Evolutionary conservation across 2,888 invertebrate species (phyloP), one percentile per base, ranked within the genome.

Genomic region (Orchesellides sinensis): DNA sequence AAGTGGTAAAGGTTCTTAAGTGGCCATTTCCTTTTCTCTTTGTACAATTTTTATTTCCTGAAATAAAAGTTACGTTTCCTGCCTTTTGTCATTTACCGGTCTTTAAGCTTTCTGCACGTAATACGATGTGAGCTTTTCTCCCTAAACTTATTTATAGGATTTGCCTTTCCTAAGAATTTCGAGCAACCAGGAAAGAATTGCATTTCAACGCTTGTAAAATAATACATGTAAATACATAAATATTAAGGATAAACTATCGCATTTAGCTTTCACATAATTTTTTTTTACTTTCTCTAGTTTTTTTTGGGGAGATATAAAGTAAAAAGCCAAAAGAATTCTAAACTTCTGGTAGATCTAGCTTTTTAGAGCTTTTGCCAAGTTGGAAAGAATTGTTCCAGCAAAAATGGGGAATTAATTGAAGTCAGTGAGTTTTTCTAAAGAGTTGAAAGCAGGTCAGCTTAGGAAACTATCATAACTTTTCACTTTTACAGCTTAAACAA

Each of bases 321-420:
- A n/a, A n/a, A n/a, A n/a, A n/a, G n/a, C n/a, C n/a, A n/a, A n/a
- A n/a, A n/a, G n/a, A n/a, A n/a, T n/a, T n/a, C n/a, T n/a, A n/a
- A n/a, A n/a, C n/a, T n/a, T n/a, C n/a, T n/a, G n/a, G 40, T 40
- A 14, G 10, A 40, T 40, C 40, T 40, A 40, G 40, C n/a, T 40
- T 40, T n/a, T 8, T 40, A 40, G n/a, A n/a, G 40, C 49, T 21
- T 17, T 54, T 54, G 54, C 25, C 54, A 54, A 54, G 54, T 25
- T 54, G 21, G 12, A 8, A n/a, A 14, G 40, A 8, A 23, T 3
- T 17, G 23, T 25, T 25, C 21, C 23, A 45, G 19, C 23, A 59
- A 72, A 72, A 69, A 72, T 61, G 72, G n/a, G 35, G 21, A 59
- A 72, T 72, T 72, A 72, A 72, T 72, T 45, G 54, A 21, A 29